Evolutionary conservation across 64 coral and sea anemone genomes (phyloP).

Genomic region (Catalaphyllia jardinei): DNA sequence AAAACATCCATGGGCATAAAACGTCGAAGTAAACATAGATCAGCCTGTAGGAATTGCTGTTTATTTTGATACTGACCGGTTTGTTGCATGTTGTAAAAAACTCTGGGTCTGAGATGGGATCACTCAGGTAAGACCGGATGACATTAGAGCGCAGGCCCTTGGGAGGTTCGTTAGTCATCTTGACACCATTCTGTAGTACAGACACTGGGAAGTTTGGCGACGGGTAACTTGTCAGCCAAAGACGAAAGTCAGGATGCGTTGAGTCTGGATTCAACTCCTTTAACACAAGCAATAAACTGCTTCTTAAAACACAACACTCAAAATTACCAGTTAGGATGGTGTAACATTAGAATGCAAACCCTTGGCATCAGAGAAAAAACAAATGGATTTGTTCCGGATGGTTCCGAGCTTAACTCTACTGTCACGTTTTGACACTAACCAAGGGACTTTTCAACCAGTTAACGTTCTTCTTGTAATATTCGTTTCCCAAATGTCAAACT

Average conservation of each 20-base stretch:
- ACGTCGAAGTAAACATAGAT: too few species aligned
- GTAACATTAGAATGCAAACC: too few species aligned
- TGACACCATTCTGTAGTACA: slow-evolving; percentile 99
- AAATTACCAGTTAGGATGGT: neutral
- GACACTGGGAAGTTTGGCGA: slow-evolving; percentile 97
- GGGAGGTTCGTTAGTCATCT: slow-evolving; percentile 98
- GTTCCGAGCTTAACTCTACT: too few species aligned
- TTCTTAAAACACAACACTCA: neutral
- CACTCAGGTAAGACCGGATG: slow-evolving; percentile 86
- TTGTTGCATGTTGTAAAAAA: slow-evolving; percentile 96
- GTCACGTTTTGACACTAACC: too few species aligned
- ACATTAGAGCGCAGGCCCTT: slow-evolving; percentile 95
- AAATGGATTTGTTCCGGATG: too few species aligned
- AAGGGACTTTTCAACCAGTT: too few species aligned
- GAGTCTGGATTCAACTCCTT: slow-evolving; percentile 96
- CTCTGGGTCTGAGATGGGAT: slow-evolving; percentile 97
- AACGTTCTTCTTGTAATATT: too few species aligned
- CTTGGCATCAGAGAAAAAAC: too few species aligned
- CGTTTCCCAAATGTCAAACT: too few species aligned
- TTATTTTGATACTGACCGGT: slow-evolving; percentile 59
- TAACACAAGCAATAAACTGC: neutral
- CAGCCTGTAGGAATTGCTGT: too few species aligned
- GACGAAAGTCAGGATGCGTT: slow-evolving; percentile 95
- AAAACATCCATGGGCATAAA: neutral
- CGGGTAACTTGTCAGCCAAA: slow-evolving; percentile 98